Base-by-base conservation (phyloP, 2,113 vertebrate genomes). In the Sardina pilchardus region DNA sequence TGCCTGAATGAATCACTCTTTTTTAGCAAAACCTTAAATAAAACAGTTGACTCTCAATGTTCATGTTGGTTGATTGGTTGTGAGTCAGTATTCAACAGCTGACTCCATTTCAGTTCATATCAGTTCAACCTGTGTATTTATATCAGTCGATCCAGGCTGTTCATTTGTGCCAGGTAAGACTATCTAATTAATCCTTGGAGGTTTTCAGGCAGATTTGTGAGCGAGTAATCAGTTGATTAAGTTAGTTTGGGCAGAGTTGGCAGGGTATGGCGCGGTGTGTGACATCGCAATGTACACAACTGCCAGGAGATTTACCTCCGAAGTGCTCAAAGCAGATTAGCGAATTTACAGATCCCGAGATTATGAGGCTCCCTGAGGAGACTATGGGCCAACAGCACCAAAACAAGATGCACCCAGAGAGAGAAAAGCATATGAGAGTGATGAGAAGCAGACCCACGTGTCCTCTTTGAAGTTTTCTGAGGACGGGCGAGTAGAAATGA, bases 291-390 rank as follows among this genome's bases (percentile, higher is more conserved):
- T 26, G 12, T 26, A 75, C 30, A 36, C 71, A 36, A 30, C 71
- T 78, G 30, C 16, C 71, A 78, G 71, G 53, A 71, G 86, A 93
- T 93, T 93, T 90, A 93, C 86, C 59, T 47, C 82, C 78, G 86
- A 88, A 50, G 85, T 86, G 59, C 90, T 88, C 81, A 94, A 91
- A 94, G 89, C 87, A 92, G 94, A 94, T 95, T 95, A 95, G 85
- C 84, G 90, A 94, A 92, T 95, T 93, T 94, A 67, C 87, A 90
- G 91, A 88, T 91, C 91, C 91, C 91, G 80, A 85, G 87, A 63
- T 89, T 90, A 94, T 93, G 90, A 83, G 89, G 93, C 91, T 94
- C 90, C 87, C 71, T 30, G 10, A 39, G 48, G 87, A 87, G 83
- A 86, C 86, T 92, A 71, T 90, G 87, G 84, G 87, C 82, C 82